Conservation (phyloP, 1,140 invertebrate species). For the Drosophila malerkotliana region DNA sequence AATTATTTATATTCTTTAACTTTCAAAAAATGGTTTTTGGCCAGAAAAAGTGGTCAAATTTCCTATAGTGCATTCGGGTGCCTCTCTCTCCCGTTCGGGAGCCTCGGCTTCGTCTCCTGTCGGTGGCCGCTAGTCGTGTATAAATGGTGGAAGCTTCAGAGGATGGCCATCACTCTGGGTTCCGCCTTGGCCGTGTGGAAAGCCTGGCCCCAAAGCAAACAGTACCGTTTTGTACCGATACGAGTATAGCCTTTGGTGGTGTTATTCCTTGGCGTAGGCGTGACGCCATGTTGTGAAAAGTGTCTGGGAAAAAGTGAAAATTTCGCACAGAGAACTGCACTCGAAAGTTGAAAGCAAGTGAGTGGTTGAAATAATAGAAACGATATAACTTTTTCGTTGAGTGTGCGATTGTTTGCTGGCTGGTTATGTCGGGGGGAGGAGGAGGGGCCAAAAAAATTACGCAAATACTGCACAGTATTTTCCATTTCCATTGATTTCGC, state of each 20-base stretch:
- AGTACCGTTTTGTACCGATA: neutral
- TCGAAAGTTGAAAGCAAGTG: conserved; percentile 18
- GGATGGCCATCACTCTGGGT: conserved; percentile 65
- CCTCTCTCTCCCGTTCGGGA: neutral
- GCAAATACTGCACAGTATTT: conserved; percentile 39
- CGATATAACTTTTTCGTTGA: conserved; percentile 20
- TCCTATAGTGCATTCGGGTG: too few relatives aligned
- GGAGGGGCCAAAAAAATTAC: conserved; percentile 16
- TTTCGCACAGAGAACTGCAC: conserved; percentile 34
- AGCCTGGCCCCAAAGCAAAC: conserved; percentile 11
- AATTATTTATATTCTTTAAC: too few relatives aligned
- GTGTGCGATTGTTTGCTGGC: conserved; percentile 1
- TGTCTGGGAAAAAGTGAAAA: conserved; percentile 60
- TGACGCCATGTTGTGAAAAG: conserved; percentile 82
- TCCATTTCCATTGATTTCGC: conserved; percentile 41
- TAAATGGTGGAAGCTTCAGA: conserved; percentile 57
- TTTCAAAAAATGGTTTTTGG: too few relatives aligned
- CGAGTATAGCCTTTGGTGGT: conserved; percentile 11
- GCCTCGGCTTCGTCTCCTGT: conserved; percentile 12
- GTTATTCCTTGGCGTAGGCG: conserved; percentile 60
- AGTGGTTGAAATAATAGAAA: conserved; percentile 8
- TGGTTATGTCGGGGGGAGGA: neutral
- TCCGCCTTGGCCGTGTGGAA: conserved; percentile 64
- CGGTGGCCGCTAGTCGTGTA: conserved; percentile 36
- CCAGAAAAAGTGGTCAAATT: too few relatives aligned